Evolutionary conservation across 2,888 invertebrate species (phyloP).

Genomic region (Polia nebulosa): DNA sequence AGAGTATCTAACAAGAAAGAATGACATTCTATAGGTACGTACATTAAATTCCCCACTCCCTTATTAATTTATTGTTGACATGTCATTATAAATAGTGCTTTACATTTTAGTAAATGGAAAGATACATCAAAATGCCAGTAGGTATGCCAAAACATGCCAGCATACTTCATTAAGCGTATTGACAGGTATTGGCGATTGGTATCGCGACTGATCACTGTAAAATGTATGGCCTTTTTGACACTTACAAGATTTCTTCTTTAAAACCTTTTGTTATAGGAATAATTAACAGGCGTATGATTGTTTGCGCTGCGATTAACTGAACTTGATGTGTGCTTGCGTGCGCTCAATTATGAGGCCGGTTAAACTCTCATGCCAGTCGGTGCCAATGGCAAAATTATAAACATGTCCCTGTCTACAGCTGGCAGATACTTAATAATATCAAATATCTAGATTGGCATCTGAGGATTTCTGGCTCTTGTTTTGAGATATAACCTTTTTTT

Average conservation of each 20-base stretch:
- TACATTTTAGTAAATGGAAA: slow-evolving; percentile 21
- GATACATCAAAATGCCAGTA: slow-evolving; percentile 35
- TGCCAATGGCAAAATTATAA: slow-evolving; percentile 81
- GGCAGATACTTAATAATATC: slow-evolving; percentile 75
- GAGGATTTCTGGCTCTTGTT: slow-evolving; percentile 25
- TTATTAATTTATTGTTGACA: slow-evolving; percentile 29
- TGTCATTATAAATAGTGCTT: slow-evolving; percentile 14
- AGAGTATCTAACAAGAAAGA: slow-evolving; percentile 4
- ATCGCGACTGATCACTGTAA: slow-evolving; percentile 29
- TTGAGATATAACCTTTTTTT: too few relatives aligned
- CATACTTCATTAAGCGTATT: slow-evolving; percentile 45
- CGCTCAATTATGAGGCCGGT: slow-evolving; percentile 66
- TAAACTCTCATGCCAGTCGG: slow-evolving; percentile 63
- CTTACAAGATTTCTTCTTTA: slow-evolving; percentile 8
- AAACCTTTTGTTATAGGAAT: slow-evolving; percentile 9
- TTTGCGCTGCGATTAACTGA: slow-evolving; percentile 21
- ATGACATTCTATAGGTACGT: neutral
- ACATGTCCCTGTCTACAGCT: slow-evolving; percentile 76
- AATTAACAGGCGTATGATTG: slow-evolving; percentile 26
- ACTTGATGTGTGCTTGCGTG: slow-evolving; percentile 68
- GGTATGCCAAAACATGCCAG: slow-evolving; percentile 36
- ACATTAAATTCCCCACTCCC: neutral
- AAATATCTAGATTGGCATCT: slow-evolving; percentile 62
- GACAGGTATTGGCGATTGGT: slow-evolving; percentile 41
- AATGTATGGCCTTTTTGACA: slow-evolving; percentile 28